Evolutionary conservation across 2,888 invertebrate genomes (phyloP).

Genomic region (Xylota sylvarum): DNA sequence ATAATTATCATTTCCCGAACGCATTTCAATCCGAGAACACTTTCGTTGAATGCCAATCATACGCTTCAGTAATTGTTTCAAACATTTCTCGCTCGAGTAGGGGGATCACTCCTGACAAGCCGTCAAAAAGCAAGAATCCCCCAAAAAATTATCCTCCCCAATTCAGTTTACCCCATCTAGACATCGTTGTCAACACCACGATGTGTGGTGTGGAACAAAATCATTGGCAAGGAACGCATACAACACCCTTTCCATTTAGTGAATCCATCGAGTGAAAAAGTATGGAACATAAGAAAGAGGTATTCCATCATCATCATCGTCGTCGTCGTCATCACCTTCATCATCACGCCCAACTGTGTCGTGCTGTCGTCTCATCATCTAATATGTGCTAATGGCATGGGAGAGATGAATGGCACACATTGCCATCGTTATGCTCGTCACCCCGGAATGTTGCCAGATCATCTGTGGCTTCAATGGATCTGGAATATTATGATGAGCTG

Average conservation of each 20-base stretch:
- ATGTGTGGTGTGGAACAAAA: conserved; percentile 41
- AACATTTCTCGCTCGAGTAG: conserved; percentile 20
- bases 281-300: conserved; percentile 62
- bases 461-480: conserved; percentile 32
- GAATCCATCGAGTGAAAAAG: conserved; percentile 63
- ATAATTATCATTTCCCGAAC: conserved; percentile 53
- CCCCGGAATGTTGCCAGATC: conserved; percentile 60
- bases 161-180: conserved; percentile 30
- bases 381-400: conserved; percentile 75
- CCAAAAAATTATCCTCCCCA: conserved; percentile 35
- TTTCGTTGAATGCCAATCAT: conserved; percentile 63
- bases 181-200: conserved; percentile 21
- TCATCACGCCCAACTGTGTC: conserved; percentile 72
- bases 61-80: conserved; percentile 60
- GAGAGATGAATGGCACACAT: conserved; percentile 72
- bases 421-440: conserved; percentile 46
- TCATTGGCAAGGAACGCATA: conserved; percentile 35
- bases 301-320: conserved; percentile 73
- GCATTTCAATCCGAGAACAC: conserved; percentile 45
- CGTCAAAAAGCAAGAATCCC: conserved; percentile 64
- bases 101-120: conserved; percentile 51
- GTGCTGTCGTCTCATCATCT: conserved; percentile 74
- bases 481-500: conserved; percentile 59
- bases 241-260: conserved; percentile 38
- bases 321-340: conserved; percentile 55